Percentiles rank a stretch among this genome's conserved stretches.
Conservation (phyloP, 2,797 vertebrate genomes). For the Hypotaenidia okinawae region DNA sequence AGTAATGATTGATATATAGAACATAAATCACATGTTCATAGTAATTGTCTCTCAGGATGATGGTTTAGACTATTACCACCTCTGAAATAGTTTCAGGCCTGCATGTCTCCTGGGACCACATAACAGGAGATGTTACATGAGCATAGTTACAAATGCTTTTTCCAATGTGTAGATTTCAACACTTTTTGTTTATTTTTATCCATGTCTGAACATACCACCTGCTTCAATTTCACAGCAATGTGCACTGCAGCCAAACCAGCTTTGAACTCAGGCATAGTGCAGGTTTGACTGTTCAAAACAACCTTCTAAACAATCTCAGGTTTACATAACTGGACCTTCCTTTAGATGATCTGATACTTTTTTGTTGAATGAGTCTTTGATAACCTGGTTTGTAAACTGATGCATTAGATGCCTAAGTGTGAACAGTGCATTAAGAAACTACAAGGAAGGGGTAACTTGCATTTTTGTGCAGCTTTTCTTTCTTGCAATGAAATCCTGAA, state of each 20-base stretch:
- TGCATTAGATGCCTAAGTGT: background rate
- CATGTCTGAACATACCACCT: background rate
- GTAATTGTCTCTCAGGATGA: background rate
- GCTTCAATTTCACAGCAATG: conserved; percentile 1
- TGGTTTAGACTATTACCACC: background rate
- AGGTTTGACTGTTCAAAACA: background rate
- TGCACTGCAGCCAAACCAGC: background rate
- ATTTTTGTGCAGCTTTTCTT: background rate
- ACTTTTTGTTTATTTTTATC: conserved; percentile 12
- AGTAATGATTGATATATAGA: background rate
- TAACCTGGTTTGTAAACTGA: background rate
- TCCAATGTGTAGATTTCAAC: background rate
- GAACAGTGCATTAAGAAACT: background rate
- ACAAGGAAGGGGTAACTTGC: background rate
- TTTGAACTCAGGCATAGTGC: background rate
- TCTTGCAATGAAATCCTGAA: background rate
- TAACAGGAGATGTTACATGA: background rate
- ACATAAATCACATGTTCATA: background rate
- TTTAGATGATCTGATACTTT: background rate
- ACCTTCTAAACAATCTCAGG: background rate
- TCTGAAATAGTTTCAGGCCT: background rate
- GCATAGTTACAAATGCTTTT: background rate
- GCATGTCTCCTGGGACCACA: background rate
- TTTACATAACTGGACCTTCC: background rate
- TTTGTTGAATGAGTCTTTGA: background rate